Conservation (phyloP, 1,140 invertebrate species). For the Drosophila nannoptera region DNA sequence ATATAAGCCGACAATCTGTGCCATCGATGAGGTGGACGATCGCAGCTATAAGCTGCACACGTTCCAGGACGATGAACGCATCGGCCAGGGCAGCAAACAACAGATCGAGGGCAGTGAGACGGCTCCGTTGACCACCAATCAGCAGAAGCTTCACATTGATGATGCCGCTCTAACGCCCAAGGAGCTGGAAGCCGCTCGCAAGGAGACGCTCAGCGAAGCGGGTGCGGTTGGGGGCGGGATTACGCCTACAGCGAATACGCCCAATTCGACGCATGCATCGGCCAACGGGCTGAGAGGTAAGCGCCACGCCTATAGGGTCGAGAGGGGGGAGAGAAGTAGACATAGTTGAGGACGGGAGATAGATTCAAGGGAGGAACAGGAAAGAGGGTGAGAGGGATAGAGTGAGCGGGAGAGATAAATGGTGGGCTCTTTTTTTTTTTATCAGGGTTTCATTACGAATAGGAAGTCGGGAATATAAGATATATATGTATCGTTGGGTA, state of each 20-base stretch:
- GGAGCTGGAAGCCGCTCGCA: slow-evolving; percentile 67
- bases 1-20: slow-evolving; percentile 71
- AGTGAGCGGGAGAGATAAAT: no score
- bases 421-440: no score
- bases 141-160: slow-evolving; percentile 74
- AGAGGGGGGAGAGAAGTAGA: no score
- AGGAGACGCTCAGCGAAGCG: slow-evolving; percentile 48
- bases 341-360: no score
- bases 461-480: no score
- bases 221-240: slow-evolving; percentile 40
- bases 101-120: slow-evolving; percentile 76
- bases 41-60: slow-evolving; percentile 68
- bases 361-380: no score
- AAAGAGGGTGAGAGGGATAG: no score
- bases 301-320: no score
- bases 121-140: slow-evolving; percentile 72
- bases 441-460: no score
- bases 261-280: slow-evolving; percentile 62
- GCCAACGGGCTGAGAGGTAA: slow-evolving; percentile 74
- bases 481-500: no score
- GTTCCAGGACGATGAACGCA: slow-evolving; percentile 51
- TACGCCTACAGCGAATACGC: slow-evolving; percentile 61
- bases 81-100: slow-evolving; percentile 47
- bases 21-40: slow-evolving; percentile 77
- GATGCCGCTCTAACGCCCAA: slow-evolving; percentile 60